These are phyloP conservation scores for Zingel zingel DNA, from an alignment of 2,113 vertebrate genomes.

Conservation along the genomic window DNA sequence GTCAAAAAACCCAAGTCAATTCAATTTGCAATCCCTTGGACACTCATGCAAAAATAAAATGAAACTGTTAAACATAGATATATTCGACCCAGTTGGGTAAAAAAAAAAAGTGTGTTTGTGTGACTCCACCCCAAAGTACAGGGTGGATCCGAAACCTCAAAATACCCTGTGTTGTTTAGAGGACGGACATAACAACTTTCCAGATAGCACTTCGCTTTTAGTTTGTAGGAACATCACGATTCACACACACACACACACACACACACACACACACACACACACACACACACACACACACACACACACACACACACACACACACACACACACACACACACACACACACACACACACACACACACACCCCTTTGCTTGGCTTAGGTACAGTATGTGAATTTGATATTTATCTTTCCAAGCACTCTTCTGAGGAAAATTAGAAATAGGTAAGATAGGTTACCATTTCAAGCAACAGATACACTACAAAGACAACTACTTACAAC, in stretches of 20 bases:
- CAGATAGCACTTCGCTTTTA: slow-evolving; percentile 58
- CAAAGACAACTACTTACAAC: background rate
- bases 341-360: background rate
- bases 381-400: slow-evolving; percentile 38
- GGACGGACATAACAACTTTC: slow-evolving; percentile 63
- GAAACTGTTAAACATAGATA: slow-evolving; percentile 40
- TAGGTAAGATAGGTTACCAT: background rate
- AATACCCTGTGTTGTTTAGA: slow-evolving; percentile 78
- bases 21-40: background rate
- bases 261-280: background rate
- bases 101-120: slow-evolving; percentile 59
- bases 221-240: slow-evolving; percentile 36
- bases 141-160: slow-evolving; percentile 83
- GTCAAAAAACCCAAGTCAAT: background rate
- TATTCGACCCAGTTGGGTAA: slow-evolving; percentile 46
- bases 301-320: background rate
- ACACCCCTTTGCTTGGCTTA: background rate
- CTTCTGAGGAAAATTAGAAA: slow-evolving; percentile 34
- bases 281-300: background rate
- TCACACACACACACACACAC: background rate
- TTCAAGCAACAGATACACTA: background rate
- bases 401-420: slow-evolving; percentile 23
- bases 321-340: background rate
- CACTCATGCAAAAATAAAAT: slow-evolving; percentile 43
- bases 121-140: slow-evolving; percentile 81